Conservation (phyloP, 2,113 vertebrate genomes). For the Anoura caudifer region DNA sequence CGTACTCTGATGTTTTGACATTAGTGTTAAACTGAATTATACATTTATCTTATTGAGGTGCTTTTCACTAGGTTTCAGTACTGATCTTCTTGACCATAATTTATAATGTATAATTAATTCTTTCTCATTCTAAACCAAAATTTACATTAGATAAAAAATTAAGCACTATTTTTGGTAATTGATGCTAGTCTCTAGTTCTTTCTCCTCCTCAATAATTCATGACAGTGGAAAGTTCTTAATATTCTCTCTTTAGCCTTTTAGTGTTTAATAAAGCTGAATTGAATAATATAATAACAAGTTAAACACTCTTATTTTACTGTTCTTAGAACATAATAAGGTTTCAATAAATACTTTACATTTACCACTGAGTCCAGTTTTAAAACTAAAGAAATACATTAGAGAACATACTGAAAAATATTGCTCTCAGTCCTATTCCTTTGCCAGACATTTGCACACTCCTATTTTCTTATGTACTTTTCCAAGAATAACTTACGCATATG, state of each 20-base stretch:
- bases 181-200: not conserved
- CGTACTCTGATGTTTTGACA: not conserved
- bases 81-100: not conserved
- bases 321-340: not conserved
- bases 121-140: constrained; percentile 30
- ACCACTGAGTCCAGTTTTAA: not conserved
- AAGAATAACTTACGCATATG: not conserved
- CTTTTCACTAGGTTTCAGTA: not conserved
- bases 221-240: not conserved
- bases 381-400: not conserved
- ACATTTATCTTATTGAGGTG: not conserved
- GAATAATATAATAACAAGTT: constrained; percentile 41
- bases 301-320: not conserved
- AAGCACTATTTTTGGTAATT: not conserved
- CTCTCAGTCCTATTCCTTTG: not conserved
- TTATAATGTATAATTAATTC: not conserved
- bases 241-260: not conserved
- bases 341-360: constrained; percentile 19
- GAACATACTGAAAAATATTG: not conserved
- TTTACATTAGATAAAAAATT: constrained; percentile 19
- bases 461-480: not conserved
- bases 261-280: constrained; percentile 22
- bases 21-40: constrained; percentile 28
- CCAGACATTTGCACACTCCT: not conserved
- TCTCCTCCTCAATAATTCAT: not conserved